Conservation (phyloP, 2,888 invertebrate species). For the Xestia sexstrigata region DNA sequence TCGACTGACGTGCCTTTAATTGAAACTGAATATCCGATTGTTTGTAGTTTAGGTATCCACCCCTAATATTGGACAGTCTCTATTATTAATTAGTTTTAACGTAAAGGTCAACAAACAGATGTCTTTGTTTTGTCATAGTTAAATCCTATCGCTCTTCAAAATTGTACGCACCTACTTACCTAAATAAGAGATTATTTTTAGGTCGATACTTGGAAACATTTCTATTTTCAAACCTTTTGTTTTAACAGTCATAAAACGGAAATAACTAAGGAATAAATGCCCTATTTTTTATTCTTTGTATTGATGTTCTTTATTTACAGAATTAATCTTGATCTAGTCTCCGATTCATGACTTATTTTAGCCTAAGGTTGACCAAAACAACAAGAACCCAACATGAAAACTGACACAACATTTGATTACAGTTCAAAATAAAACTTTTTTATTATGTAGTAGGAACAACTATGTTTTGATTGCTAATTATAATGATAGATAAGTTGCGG, state of each 20-base stretch:
- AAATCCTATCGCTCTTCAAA: constrained; percentile 1
- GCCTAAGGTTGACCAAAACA: not conserved
- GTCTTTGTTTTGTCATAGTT: constrained; percentile 9
- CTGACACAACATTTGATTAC: not conserved
- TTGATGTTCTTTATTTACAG: not conserved
- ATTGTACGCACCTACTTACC: not conserved
- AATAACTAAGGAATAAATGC: not conserved
- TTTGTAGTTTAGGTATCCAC: constrained; percentile 3
- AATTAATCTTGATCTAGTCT: not conserved
- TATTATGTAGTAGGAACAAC: not conserved
- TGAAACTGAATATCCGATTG: constrained; percentile 8
- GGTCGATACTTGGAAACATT: not conserved
- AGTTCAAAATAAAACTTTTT: not conserved
- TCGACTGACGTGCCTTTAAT: constrained; percentile 8
- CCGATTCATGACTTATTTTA: not conserved
- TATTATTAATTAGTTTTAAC: constrained; percentile 20
- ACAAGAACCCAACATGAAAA: not conserved
- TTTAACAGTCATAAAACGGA: not conserved
- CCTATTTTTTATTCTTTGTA: not conserved
- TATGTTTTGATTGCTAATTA: not conserved
- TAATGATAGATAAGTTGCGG: not conserved
- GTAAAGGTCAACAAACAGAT: constrained; percentile 11
- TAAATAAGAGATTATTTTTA: constrained; percentile 16
- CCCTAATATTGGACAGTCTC: not conserved
- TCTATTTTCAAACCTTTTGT: constrained; percentile 24